Evolutionary conservation across 1,140 invertebrate species (phyloP).

Genomic region (Chlorops oryzae): DNA sequence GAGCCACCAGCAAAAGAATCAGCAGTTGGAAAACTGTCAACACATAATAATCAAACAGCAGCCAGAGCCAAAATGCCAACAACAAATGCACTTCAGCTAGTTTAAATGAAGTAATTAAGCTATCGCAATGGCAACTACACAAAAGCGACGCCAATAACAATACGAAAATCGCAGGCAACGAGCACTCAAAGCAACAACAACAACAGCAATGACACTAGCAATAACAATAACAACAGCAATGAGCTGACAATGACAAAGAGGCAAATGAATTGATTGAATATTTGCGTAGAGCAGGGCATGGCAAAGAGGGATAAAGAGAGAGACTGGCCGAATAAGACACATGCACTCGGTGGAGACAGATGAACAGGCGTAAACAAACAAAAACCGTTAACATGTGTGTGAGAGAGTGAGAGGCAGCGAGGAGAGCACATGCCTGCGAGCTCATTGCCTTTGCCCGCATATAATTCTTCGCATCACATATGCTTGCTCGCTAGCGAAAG

Average conservation of each 20-base stretch:
- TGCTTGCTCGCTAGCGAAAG: too few relatives aligned
- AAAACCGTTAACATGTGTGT: too few relatives aligned
- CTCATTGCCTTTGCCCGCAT: too few relatives aligned
- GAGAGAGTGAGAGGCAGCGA: background rate
- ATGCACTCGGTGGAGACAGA: too few relatives aligned
- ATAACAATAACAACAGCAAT: constrained; percentile 1
- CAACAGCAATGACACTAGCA: background rate
- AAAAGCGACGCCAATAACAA: constrained; percentile 5
- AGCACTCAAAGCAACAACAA: background rate
- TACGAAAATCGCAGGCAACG: background rate
- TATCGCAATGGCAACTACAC: constrained; percentile 40
- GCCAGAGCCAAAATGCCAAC: background rate
- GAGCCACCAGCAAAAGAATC: constrained; percentile 2
- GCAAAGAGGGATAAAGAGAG: background rate
- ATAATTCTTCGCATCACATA: too few relatives aligned
- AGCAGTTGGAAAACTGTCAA: constrained; percentile 23
- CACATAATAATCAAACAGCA: constrained; percentile 34
- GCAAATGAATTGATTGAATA: too few relatives aligned
- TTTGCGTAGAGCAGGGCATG: too few relatives aligned
- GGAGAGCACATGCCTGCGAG: too few relatives aligned
- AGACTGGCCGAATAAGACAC: too few relatives aligned
- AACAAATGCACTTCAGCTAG: constrained; percentile 25
- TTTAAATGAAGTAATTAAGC: constrained; percentile 45
- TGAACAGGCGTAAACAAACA: too few relatives aligned
- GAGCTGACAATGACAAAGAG: background rate